phyloP scores from a whole-genome alignment of 2,797 vertebrate species.

The Urophycis tenuis region DNA sequence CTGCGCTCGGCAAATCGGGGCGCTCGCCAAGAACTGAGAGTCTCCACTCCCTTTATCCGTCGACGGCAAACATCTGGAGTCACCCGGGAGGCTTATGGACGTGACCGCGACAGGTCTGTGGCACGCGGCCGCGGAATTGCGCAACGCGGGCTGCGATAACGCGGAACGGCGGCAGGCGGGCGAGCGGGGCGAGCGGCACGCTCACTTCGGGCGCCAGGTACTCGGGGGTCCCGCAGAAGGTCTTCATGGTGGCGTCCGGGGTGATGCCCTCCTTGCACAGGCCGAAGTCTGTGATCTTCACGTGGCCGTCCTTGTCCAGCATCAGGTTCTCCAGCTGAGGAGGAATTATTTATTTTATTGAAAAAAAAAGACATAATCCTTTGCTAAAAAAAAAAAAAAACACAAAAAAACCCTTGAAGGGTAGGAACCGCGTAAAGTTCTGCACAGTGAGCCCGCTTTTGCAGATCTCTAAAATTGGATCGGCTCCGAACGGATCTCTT shows the following conservation, averaged over 20 bases:
- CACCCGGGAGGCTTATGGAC: too few species aligned
- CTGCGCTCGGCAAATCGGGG: not conserved
- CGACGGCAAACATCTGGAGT: not conserved
- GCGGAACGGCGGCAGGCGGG: too few species aligned
- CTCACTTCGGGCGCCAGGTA: constrained; percentile 85
- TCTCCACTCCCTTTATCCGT: too few species aligned
- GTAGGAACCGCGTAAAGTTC: not conserved
- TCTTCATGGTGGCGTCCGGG: constrained; percentile 84
- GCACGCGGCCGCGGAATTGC: too few species aligned
- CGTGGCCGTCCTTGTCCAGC: constrained; percentile 88
- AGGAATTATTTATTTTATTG: too few species aligned
- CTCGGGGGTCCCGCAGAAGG: constrained; percentile 87
- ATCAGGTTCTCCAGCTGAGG: constrained; percentile 85
- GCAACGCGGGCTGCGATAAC: too few species aligned
- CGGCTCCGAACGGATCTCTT: too few species aligned
- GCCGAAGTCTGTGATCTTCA: constrained; percentile 88
- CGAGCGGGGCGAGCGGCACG: too few species aligned
- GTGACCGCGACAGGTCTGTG: too few species aligned
- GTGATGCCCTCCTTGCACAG: constrained; percentile 88
- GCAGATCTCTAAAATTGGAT: not conserved
- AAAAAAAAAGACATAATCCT: not conserved
- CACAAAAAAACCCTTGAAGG: too few species aligned
- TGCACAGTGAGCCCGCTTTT: not conserved
- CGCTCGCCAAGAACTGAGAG: not conserved
- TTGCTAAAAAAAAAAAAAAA: not conserved